phyloP scores from a whole-genome alignment of 2,797 vertebrate species.

The Pteronotus mesoamericanus region DNA sequence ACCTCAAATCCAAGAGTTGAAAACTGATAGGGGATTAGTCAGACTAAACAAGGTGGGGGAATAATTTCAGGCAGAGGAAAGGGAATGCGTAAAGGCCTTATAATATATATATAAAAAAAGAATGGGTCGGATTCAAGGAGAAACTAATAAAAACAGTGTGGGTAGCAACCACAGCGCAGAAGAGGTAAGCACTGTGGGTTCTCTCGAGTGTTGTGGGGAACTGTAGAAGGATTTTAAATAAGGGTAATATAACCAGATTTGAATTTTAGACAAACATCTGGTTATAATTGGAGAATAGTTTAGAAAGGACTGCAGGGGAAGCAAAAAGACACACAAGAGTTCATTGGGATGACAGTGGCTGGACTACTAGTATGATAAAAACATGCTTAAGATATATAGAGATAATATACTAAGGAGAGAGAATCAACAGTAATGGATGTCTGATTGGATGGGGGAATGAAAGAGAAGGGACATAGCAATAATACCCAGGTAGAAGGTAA shows the following conservation, averaged over 20 bases:
- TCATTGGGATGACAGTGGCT: not conserved
- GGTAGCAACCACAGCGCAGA: not conserved
- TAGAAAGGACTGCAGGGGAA: not conserved
- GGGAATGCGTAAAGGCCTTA: not conserved
- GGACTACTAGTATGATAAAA: no score
- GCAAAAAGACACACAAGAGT: not conserved
- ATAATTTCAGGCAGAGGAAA: not conserved
- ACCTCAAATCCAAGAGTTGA: not conserved
- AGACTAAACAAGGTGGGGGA: not conserved
- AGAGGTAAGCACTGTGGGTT: not conserved
- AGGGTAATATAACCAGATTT: not conserved
- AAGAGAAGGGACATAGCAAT: not conserved
- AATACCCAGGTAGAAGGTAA: not conserved
- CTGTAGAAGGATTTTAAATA: not conserved
- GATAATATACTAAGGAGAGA: not conserved
- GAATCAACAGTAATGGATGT: not conserved
- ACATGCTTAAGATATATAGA: not conserved
- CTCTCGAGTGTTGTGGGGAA: not conserved
- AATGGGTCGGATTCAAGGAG: not conserved
- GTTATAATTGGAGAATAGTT: not conserved
- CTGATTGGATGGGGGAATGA: not conserved
- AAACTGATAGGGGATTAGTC: not conserved
- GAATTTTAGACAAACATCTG: not conserved
- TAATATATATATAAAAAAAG: not conserved
- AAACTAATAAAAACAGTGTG: not conserved